Percentiles rank a stretch among this genome's conserved stretches.
Conservation (phyloP, 2,113 vertebrate species). For the Colinus virginianus region DNA sequence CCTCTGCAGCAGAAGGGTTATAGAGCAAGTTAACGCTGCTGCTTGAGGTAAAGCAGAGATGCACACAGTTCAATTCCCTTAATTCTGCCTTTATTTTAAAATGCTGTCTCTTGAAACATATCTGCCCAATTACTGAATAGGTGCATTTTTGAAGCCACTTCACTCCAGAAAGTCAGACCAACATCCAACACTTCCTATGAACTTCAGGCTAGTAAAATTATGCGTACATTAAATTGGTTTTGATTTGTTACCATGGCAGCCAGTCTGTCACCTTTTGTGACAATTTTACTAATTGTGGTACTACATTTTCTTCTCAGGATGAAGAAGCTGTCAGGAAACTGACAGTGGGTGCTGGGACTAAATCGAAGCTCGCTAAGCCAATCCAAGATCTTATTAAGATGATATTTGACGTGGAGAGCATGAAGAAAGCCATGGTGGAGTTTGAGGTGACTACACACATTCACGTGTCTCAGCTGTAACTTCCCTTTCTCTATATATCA, state of each 20-base stretch:
- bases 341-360: constrained; percentile 88
- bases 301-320: constrained; percentile 81
- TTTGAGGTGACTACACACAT: constrained; percentile 85
- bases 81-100: not conserved
- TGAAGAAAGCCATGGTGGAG: constrained; percentile 99
- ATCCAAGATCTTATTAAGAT: constrained; percentile 94
- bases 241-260: constrained; percentile 36
- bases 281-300: constrained; percentile 47
- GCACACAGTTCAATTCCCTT: not conserved
- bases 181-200: not conserved
- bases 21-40: not conserved
- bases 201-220: constrained; percentile 43
- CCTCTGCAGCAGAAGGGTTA: not conserved
- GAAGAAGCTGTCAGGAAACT: constrained; percentile 95
- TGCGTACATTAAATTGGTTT: not conserved
- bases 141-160: not conserved
- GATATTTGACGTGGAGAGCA: constrained; percentile 98
- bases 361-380: constrained; percentile 89
- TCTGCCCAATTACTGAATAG: not conserved
- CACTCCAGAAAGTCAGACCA: not conserved
- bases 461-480: not conserved
- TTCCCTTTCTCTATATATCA: not conserved
- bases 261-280: constrained; percentile 29
- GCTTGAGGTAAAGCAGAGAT: not conserved
- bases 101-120: not conserved